These are phyloP conservation scores for Hesperia comma DNA, from an alignment of 2,888 invertebrate genomes.

Conservation along the genomic window DNA sequence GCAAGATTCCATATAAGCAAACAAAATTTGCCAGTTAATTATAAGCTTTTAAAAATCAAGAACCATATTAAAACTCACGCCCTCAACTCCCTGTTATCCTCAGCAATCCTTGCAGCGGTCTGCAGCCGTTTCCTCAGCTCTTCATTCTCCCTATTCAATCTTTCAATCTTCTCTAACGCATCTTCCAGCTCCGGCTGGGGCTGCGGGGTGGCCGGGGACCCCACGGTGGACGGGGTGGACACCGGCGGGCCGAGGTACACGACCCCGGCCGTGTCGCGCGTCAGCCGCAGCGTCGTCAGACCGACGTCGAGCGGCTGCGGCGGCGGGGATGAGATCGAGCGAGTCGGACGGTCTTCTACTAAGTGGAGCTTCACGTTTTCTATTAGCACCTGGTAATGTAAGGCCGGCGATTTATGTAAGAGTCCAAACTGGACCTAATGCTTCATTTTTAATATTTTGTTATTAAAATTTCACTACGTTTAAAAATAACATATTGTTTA, in stretches of 20 bases:
- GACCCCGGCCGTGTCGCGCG: constrained; percentile 89
- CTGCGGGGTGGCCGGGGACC: constrained; percentile 61
- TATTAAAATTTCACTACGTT: too few relatives aligned
- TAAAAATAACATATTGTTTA: too few relatives aligned
- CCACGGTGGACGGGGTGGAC: constrained; percentile 53
- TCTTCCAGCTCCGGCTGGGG: constrained; percentile 74
- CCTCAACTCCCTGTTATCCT: constrained; percentile 80
- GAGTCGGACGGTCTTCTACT: constrained; percentile 92
- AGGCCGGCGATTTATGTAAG: not conserved
- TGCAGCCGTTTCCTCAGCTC: constrained; percentile 75
- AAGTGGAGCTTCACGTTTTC: constrained; percentile 90
- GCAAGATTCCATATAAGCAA: too few relatives aligned
- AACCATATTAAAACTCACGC: constrained; percentile 63
- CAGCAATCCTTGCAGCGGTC: constrained; percentile 79
- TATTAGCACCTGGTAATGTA: constrained; percentile 84
- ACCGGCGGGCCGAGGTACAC: constrained; percentile 87
- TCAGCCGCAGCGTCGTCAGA: constrained; percentile 87
- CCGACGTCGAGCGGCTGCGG: constrained; percentile 91
- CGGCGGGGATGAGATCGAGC: constrained; percentile 90
- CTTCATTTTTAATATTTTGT: too few relatives aligned
- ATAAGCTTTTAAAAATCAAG: not conserved
- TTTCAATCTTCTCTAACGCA: constrained; percentile 66
- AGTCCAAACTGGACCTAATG: too few relatives aligned
- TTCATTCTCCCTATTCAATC: constrained; percentile 75
- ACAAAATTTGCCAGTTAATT: too few relatives aligned